Evolutionary conservation across 2,797 vertebrate genomes (phyloP).

Genomic region (Siniperca obscura): DNA sequence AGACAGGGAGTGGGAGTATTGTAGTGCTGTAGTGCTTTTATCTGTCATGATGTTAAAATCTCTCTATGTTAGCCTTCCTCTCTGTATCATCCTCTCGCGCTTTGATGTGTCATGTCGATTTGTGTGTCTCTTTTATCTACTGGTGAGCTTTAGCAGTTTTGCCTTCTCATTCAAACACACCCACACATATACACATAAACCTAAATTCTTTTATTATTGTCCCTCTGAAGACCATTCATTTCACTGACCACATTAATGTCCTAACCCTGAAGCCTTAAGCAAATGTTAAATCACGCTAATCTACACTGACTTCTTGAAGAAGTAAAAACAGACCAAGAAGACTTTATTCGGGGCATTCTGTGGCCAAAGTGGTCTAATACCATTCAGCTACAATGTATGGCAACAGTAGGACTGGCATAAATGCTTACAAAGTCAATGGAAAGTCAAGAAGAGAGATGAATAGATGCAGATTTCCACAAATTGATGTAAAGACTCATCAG

Average conservation of each 20-base stretch:
- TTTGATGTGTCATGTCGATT: constrained; percentile 55
- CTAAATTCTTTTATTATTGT: constrained; percentile 1
- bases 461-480: neutral
- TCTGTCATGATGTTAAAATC: constrained; percentile 42
- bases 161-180: constrained; percentile 7
- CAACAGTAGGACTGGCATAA: neutral
- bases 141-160: constrained; percentile 12
- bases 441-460: neutral
- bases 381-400: neutral
- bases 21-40: constrained; percentile 42
- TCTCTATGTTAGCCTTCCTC: constrained; percentile 31
- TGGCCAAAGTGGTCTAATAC: neutral
- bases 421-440: neutral
- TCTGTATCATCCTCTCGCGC: constrained; percentile 5
- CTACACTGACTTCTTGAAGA: neutral
- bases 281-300: neutral
- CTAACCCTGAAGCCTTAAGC: neutral
- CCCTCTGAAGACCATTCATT: constrained; percentile 1
- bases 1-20: constrained; percentile 42
- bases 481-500: neutral
- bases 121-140: constrained; percentile 50
- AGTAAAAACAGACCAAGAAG: neutral
- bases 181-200: neutral
- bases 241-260: neutral
- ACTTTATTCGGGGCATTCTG: neutral